Evolutionary conservation across 2,888 invertebrate species (phyloP).

Genomic region (Trissolcus brochymenae): DNA sequence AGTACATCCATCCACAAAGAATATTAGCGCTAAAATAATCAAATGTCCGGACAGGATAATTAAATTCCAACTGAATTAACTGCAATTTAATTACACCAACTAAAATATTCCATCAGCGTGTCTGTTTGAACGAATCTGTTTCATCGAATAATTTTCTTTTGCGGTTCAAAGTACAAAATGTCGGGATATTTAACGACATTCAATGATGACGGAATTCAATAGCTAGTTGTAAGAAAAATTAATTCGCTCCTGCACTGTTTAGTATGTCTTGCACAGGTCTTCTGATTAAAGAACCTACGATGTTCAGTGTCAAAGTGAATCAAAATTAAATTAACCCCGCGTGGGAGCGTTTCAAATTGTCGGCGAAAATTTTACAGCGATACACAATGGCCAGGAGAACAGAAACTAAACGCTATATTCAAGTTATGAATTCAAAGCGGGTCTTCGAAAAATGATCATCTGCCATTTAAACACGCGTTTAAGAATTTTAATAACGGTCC

Average conservation of each 20-base stretch:
- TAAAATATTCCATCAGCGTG: not conserved
- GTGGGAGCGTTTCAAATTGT: slow-evolving; percentile 19
- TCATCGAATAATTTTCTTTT: slow-evolving; percentile 22
- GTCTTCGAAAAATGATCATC: not conserved
- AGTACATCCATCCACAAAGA: slow-evolving; percentile 4
- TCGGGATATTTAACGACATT: slow-evolving; percentile 13
- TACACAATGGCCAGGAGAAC: too few relatives aligned
- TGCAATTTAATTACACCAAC: slow-evolving; percentile 30
- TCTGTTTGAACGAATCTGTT: slow-evolving; percentile 4
- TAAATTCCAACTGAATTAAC: slow-evolving; percentile 26
- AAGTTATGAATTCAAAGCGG: not conserved
- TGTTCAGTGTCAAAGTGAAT: slow-evolving; percentile 30
- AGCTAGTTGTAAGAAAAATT: not conserved
- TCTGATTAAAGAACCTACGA: slow-evolving; percentile 32
- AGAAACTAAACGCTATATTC: not conserved
- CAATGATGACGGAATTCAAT: slow-evolving; percentile 10
- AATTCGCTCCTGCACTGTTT: not conserved
- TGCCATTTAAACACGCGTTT: not conserved
- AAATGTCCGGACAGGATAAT: slow-evolving; percentile 14
- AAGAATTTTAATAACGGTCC: not conserved
- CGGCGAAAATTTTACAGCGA: not conserved
- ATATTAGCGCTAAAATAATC: slow-evolving; percentile 15
- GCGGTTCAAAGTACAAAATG: slow-evolving; percentile 4
- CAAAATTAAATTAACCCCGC: slow-evolving; percentile 33
- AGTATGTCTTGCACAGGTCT: slow-evolving; percentile 6